These are phyloP conservation scores for Premnoplex brunnescens DNA, from an alignment of 2,797 vertebrate species.

Conservation along the genomic window DNA sequence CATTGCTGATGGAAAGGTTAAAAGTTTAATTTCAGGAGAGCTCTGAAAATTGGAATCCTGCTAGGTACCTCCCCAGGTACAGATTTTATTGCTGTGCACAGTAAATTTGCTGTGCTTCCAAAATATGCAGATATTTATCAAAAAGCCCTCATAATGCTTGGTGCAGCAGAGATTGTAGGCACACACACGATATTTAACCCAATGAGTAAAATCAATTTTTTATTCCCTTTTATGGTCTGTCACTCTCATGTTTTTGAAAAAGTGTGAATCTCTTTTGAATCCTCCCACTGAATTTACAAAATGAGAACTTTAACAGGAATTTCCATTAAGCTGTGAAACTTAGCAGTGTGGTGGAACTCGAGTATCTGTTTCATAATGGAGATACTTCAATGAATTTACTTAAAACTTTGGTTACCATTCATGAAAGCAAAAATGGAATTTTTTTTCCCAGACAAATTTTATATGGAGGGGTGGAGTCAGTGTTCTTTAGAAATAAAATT, in stretches of 20 bases:
- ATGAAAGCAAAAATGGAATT: not conserved
- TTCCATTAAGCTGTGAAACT: not conserved
- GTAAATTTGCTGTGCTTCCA: not conserved
- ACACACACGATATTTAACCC: not conserved
- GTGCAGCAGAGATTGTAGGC: not conserved
- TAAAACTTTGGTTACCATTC: not conserved
- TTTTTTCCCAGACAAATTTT: not conserved
- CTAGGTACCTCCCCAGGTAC: not conserved
- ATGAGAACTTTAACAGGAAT: not conserved
- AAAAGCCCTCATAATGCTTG: not conserved
- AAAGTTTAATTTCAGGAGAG: not conserved
- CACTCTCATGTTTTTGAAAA: not conserved
- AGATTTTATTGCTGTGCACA: not conserved
- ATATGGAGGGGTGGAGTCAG: too few species aligned
- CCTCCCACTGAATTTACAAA: not conserved
- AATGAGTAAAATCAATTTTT: not conserved
- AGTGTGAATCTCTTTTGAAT: not conserved
- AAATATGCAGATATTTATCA: not conserved
- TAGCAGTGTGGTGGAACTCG: rapidly evolving
- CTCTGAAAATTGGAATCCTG: not conserved
- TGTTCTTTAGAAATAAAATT: not conserved
- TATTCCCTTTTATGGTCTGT: not conserved
- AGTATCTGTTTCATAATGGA: not conserved
- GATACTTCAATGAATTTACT: not conserved
- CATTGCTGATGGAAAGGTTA: not conserved